phyloP scores from a whole-genome alignment of 2,113 vertebrate genomes.

The Laterallus jamaicensis region DNA sequence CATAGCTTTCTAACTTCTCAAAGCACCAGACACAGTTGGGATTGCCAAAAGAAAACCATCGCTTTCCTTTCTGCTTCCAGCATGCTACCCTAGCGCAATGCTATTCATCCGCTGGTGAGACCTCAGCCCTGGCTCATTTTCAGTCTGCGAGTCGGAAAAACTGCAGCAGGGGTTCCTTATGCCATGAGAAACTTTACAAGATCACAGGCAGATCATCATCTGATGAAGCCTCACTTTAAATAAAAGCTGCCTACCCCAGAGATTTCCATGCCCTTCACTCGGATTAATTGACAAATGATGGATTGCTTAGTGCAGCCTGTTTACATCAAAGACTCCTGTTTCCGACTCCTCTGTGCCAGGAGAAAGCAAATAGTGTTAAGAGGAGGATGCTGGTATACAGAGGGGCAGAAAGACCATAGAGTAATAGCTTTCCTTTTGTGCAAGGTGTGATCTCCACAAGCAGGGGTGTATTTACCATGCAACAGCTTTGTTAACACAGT shows the following conservation, averaged over 20 bases:
- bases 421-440: not conserved
- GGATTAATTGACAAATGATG: not conserved
- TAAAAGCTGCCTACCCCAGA: not conserved
- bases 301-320: not conserved
- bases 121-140: not conserved
- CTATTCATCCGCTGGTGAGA: not conserved
- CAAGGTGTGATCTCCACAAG: not conserved
- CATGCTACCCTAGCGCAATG: not conserved
- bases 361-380: not conserved
- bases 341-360: not conserved
- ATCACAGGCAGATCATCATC: not conserved
- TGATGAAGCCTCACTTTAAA: not conserved
- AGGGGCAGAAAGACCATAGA: not conserved
- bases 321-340: not conserved
- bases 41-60: not conserved
- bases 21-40: not conserved
- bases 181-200: not conserved
- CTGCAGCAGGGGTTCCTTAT: not conserved
- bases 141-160: not conserved
- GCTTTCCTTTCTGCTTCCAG: not conserved
- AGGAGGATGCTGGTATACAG: not conserved
- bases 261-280: not conserved
- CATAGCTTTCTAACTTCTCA: not conserved
- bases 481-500: not conserved
- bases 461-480: accelerated